These are phyloP conservation scores for Copidosoma aretas DNA, from an alignment of 2,888 invertebrate genomes.

Conservation along the genomic window DNA sequence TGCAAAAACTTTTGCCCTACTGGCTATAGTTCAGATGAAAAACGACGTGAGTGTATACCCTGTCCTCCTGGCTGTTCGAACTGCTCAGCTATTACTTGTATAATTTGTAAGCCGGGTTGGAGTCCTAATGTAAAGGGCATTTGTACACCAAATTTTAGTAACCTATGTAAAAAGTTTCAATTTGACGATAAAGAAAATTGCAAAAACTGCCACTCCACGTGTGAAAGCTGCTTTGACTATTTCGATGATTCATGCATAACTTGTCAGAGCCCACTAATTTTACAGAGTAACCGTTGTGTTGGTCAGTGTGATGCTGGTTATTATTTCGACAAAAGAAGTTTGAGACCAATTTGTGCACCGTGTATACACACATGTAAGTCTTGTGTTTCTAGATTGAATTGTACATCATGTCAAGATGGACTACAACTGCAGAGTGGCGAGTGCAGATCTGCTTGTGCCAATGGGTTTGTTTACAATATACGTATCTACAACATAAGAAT, in stretches of 20 bases:
- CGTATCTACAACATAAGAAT: too few relatives aligned
- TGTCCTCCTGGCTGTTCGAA: slow-evolving; percentile 81
- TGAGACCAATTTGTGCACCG: slow-evolving; percentile 69
- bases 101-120: slow-evolving; percentile 78
- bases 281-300: slow-evolving; percentile 78
- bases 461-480: slow-evolving; percentile 70
- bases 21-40: slow-evolving; percentile 78
- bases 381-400: slow-evolving; percentile 80
- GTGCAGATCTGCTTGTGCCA: slow-evolving; percentile 80
- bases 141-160: slow-evolving; percentile 75
- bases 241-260: slow-evolving; percentile 77
- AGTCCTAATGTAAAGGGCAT: slow-evolving; percentile 77
- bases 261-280: slow-evolving; percentile 75
- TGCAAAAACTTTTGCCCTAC: slow-evolving; percentile 77
- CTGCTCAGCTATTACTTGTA: slow-evolving; percentile 76
- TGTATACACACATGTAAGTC: slow-evolving; percentile 82
- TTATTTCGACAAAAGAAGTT: slow-evolving; percentile 71
- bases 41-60: slow-evolving; percentile 79
- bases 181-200: slow-evolving; percentile 77
- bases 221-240: slow-evolving; percentile 83
- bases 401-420: slow-evolving; percentile 79
- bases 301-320: slow-evolving; percentile 78
- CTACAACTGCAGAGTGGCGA: slow-evolving; percentile 83
- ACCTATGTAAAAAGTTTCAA: slow-evolving; percentile 71
- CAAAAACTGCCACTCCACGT: slow-evolving; percentile 77